These are phyloP conservation scores for Cnemophilus loriae DNA, from an alignment of 2,113 vertebrate genomes.

Conservation along the genomic window DNA sequence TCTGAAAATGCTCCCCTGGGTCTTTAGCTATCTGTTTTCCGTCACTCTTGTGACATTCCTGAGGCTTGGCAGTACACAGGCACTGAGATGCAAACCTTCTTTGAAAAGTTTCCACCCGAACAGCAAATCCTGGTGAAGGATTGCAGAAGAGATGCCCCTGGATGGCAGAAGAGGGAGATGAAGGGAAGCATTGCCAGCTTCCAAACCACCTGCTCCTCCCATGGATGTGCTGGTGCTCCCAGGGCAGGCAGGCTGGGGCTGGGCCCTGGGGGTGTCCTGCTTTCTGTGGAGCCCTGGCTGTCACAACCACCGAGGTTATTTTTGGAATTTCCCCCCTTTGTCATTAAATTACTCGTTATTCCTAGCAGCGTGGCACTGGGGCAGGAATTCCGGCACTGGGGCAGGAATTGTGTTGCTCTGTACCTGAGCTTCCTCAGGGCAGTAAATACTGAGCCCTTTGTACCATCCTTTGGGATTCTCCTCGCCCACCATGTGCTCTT, in stretches of 20 bases:
- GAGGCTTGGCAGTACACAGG: background rate
- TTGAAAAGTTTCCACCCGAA: background rate
- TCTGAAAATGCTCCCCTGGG: background rate
- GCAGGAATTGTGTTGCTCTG: rapidly evolving
- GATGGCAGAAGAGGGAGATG: background rate
- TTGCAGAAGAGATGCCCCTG: background rate
- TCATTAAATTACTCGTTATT: background rate
- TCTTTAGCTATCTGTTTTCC: background rate
- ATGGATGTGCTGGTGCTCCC: background rate
- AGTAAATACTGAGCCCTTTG: background rate
- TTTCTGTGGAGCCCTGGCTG: background rate
- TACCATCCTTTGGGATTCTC: background rate
- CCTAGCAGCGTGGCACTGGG: background rate
- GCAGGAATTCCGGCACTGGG: background rate
- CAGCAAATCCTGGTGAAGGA: background rate
- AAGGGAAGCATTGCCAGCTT: background rate
- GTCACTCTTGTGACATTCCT: background rate
- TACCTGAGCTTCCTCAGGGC: background rate
- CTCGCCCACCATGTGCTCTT: rapidly evolving
- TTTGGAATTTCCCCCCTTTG: background rate
- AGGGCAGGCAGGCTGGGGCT: background rate
- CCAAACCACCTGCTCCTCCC: background rate
- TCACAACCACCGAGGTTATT: rapidly evolving
- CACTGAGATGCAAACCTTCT: background rate
- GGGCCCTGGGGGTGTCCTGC: background rate